These are phyloP conservation scores for Homarus americanus DNA, from an alignment of 1,140 invertebrate genomes.

Conservation along the genomic window DNA sequence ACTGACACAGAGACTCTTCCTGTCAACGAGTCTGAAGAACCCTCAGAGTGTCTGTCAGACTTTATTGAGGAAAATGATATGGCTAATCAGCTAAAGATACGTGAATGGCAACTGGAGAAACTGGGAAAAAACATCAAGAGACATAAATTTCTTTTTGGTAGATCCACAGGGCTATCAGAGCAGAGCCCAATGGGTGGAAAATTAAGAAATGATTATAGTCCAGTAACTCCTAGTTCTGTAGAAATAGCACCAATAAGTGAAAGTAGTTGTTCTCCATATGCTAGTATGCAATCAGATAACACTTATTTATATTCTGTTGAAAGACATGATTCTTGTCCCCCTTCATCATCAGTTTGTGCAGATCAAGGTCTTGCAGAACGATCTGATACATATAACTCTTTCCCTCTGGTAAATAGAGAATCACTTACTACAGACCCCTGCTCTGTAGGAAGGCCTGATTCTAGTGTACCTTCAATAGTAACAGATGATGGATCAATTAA, in stretches of 20 bases:
- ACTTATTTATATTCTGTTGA: neutral
- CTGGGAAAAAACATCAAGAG: constrained; percentile 36
- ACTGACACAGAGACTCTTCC: constrained; percentile 33
- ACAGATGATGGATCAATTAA: neutral
- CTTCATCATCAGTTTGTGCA: neutral
- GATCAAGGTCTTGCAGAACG: neutral
- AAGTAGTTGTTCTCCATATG: neutral
- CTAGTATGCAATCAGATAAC: neutral
- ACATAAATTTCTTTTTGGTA: constrained; percentile 36
- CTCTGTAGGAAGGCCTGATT: neutral
- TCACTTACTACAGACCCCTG: neutral
- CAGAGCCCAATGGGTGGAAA: constrained; percentile 28
- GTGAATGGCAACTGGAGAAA: constrained; percentile 59
- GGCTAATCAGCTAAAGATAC: constrained; percentile 57
- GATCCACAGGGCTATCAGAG: constrained; percentile 25
- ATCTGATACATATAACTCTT: neutral
- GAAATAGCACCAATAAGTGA: constrained; percentile 1
- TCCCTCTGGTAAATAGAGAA: neutral
- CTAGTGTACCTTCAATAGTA: neutral
- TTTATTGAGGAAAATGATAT: constrained; percentile 49
- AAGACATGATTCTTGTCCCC: constrained; percentile 10
- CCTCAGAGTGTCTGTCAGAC: constrained; percentile 23
- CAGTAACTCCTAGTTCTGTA: neutral
- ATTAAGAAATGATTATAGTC: neutral
- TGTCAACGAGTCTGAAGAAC: constrained; percentile 27